Evolutionary conservation across 1,140 invertebrate genomes (phyloP).

Genomic region (Phthorimaea operculella): DNA sequence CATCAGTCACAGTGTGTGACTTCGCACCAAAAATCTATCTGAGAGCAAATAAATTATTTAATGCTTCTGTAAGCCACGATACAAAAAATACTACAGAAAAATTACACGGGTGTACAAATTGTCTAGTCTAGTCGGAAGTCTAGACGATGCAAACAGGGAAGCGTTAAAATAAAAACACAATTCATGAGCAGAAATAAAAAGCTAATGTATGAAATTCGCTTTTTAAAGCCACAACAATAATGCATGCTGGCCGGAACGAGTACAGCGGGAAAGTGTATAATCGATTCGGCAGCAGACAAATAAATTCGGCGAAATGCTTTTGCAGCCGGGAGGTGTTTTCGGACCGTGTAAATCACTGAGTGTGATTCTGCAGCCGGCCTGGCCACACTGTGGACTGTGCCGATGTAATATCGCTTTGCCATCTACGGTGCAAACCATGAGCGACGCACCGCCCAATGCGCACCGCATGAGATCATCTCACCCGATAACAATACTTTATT

Average conservation of each 20-base stretch:
- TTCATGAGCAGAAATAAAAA: too few relatives aligned
- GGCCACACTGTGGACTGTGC: neutral
- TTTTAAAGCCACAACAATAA: too few relatives aligned
- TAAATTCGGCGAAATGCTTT: constrained; percentile 28
- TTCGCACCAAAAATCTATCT: too few relatives aligned
- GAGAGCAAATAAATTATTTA: too few relatives aligned
- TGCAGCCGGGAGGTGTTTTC: constrained; percentile 15
- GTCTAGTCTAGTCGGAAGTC: neutral
- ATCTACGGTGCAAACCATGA: neutral
- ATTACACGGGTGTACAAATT: neutral
- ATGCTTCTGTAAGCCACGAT: neutral
- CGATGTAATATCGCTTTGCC: neutral
- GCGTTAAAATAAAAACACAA: too few relatives aligned
- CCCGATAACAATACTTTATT: neutral
- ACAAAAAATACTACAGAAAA: neutral
- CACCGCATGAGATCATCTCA: neutral
- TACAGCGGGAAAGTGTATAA: constrained; percentile 9
- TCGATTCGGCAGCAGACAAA: constrained; percentile 33
- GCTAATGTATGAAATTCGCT: too few relatives aligned
- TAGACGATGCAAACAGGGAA: neutral
- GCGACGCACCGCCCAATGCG: neutral
- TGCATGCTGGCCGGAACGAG: too few relatives aligned
- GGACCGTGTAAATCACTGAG: constrained; percentile 23
- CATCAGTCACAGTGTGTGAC: too few relatives aligned
- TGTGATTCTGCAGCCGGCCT: constrained; percentile 9